These are phyloP conservation scores for Psittacula cyanocephala DNA, from an alignment of 2,113 vertebrate species.

Conservation along the genomic window DNA sequence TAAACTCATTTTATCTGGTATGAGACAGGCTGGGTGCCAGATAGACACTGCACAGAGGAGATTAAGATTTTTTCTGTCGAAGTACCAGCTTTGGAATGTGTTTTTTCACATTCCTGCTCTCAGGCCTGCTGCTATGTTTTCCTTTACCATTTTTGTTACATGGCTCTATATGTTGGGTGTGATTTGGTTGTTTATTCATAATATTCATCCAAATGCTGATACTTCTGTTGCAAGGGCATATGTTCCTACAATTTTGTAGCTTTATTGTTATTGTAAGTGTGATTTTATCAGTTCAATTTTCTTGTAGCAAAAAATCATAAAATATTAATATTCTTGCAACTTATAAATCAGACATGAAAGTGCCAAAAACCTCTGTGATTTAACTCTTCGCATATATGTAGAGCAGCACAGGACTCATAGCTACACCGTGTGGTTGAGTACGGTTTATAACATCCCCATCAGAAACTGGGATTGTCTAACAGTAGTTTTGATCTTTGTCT, in stretches of 20 bases:
- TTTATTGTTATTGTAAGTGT: not conserved
- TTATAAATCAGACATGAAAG: not conserved
- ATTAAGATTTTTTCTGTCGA: not conserved
- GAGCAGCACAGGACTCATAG: not conserved
- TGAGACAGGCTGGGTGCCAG: not conserved
- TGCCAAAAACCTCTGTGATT: not conserved
- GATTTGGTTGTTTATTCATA: not conserved
- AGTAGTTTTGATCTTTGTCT: not conserved
- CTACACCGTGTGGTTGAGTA: fast-evolving
- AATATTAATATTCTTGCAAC: not conserved
- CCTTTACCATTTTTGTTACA: not conserved
- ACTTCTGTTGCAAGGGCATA: not conserved
- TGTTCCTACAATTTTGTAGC: not conserved
- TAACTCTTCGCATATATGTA: not conserved
- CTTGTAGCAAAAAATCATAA: not conserved
- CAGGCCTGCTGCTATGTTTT: not conserved
- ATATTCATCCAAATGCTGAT: not conserved
- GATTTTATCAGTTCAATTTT: not conserved
- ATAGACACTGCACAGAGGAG: not conserved
- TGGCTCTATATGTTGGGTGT: not conserved
- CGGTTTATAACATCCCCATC: fast-evolving
- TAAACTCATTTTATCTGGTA: not conserved
- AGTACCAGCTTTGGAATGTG: not conserved
- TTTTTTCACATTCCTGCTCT: not conserved
- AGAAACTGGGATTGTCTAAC: not conserved